Conservation (phyloP, 2,888 invertebrate species). For the Rutpela maculata region DNA sequence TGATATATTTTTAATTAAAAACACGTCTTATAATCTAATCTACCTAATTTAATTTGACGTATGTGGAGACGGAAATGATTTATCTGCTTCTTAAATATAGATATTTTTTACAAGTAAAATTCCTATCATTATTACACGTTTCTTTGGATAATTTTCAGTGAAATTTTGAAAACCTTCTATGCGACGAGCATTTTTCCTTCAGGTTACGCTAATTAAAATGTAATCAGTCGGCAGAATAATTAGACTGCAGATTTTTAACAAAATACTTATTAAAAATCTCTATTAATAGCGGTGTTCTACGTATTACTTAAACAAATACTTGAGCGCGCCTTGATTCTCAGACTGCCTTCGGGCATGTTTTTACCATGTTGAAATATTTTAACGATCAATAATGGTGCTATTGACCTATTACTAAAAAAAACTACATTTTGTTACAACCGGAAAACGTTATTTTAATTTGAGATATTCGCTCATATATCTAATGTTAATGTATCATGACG, state of each 20-base stretch:
- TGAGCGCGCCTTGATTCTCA: slow-evolving; percentile 38
- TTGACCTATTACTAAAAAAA: slow-evolving; percentile 45
- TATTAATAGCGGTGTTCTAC: slow-evolving; percentile 36
- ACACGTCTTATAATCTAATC: neutral
- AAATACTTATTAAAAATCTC: slow-evolving; percentile 17
- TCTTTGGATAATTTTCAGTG: neutral
- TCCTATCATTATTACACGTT: neutral
- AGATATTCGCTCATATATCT: slow-evolving; percentile 37
- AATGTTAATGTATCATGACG: slow-evolving; percentile 37
- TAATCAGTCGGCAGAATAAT: neutral
- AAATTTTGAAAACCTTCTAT: neutral
- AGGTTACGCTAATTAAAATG: neutral
- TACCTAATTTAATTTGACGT: neutral
- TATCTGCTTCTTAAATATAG: neutral
- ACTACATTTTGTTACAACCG: slow-evolving; percentile 34
- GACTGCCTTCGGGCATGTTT: slow-evolving; percentile 31
- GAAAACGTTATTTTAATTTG: slow-evolving; percentile 41
- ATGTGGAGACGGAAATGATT: neutral
- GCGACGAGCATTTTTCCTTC: neutral
- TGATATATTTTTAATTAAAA: neutral
- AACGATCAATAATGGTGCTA: slow-evolving; percentile 45
- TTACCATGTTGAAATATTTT: slow-evolving; percentile 44
- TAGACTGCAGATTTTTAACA: slow-evolving; percentile 11
- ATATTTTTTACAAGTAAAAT: neutral
- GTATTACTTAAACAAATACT: slow-evolving; percentile 35